Evolutionary conservation across 64 coral and sea anemone species (phyloP).

Genomic region (Platygyra sinensis): DNA sequence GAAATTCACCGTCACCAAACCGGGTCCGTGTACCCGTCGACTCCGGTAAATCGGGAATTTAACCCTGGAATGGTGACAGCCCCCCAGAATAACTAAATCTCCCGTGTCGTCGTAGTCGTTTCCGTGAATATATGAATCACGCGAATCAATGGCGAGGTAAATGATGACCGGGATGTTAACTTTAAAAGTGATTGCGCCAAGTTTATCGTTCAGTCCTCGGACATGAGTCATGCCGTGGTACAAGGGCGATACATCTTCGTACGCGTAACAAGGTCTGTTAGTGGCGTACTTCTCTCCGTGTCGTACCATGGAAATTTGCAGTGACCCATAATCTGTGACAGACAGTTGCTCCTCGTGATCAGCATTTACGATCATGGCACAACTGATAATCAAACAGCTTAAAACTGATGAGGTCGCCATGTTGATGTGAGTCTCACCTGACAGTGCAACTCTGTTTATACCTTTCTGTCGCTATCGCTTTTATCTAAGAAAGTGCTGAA

Average conservation of each 20-base stretch:
- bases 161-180: constrained; percentile 65
- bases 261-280: constrained; percentile 59
- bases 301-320: constrained; percentile 72
- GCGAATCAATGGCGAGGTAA: constrained; percentile 71
- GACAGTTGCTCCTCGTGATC: background rate
- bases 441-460: background rate
- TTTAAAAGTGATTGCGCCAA: constrained; percentile 47
- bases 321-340: constrained; percentile 61
- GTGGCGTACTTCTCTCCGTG: constrained; percentile 92
- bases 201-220: constrained; percentile 74
- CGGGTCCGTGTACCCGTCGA: constrained; percentile 53
- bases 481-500: background rate
- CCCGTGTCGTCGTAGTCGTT: constrained; percentile 38
- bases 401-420: background rate
- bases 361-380: background rate
- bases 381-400: background rate
- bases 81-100: constrained; percentile 67
- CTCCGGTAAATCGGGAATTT: constrained; percentile 88
- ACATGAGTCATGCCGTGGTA: constrained; percentile 93
- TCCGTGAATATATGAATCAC: constrained; percentile 64
- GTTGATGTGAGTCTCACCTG: background rate
- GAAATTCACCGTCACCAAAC: constrained; percentile 54
- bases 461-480: no score
- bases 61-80: constrained; percentile 50
- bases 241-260: constrained; percentile 72